These are phyloP conservation scores for Dichetophora obliterata DNA, from an alignment of 2,888 invertebrate species.

Conservation along the genomic window DNA sequence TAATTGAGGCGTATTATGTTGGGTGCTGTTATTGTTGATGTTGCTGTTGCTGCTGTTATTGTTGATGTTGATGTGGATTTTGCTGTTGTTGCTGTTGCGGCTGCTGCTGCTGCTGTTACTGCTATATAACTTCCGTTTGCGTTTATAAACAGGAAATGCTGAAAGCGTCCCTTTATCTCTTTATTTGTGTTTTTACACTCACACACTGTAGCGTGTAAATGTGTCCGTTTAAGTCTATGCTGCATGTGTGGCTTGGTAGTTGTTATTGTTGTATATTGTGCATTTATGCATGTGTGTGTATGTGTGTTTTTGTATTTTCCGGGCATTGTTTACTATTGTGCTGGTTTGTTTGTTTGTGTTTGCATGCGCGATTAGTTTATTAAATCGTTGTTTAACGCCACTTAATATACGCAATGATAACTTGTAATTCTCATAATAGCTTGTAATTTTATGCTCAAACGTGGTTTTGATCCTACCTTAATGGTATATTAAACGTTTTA, in stretches of 20 bases:
- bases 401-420: constrained; percentile 8
- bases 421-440: background rate
- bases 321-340: constrained; percentile 35
- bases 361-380: constrained; percentile 15
- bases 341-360: background rate
- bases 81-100: background rate
- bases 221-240: background rate
- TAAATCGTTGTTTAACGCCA: constrained; percentile 11
- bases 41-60: background rate
- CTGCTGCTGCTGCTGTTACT: background rate
- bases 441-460: background rate
- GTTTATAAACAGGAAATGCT: constrained; percentile 12
- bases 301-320: constrained; percentile 13
- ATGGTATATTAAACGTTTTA: no score
- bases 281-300: background rate
- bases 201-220: background rate
- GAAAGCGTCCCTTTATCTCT: background rate
- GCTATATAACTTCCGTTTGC: constrained; percentile 2
- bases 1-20: background rate
- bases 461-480: background rate
- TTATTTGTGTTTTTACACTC: background rate
- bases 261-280: background rate
- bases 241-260: background rate
- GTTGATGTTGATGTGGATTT: background rate
- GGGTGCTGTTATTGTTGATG: background rate